phyloP scores from a whole-genome alignment of 2,113 vertebrate genomes.

The Hepsetus odoe region DNA sequence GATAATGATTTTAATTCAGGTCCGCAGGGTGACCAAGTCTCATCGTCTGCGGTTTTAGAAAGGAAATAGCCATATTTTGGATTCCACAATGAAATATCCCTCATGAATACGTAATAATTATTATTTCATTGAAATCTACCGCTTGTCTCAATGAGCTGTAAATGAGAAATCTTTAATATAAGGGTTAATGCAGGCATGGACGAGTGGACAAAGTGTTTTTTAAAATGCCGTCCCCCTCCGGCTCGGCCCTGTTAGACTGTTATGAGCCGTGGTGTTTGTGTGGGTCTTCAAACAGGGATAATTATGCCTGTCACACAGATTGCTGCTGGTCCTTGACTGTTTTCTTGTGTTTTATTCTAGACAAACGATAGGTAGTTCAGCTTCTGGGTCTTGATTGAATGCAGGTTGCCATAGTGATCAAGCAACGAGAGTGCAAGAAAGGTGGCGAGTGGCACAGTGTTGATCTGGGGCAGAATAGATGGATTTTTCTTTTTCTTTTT shows the following conservation, averaged over 20 bases:
- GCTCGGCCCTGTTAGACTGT: not conserved
- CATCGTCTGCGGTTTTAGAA: not conserved
- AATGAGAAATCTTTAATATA: too few relatives aligned
- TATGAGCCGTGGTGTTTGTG: not conserved
- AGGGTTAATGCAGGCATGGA: too few relatives aligned
- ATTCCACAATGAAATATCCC: not conserved
- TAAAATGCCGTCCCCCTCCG: not conserved
- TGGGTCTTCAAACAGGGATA: not conserved
- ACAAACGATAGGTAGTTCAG: not conserved
- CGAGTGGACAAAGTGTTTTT: too few relatives aligned
- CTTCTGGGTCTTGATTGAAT: not conserved
- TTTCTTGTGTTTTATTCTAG: not conserved
- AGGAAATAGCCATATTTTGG: not conserved
- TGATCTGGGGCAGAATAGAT: not conserved
- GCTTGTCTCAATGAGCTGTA: too few relatives aligned
- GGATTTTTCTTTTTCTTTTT: not conserved
- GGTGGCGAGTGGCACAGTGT: not conserved
- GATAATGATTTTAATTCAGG: not conserved
- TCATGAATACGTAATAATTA: too few relatives aligned
- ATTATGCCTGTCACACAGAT: not conserved
- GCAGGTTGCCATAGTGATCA: not conserved
- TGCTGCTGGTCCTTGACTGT: not conserved
- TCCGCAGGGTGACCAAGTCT: not conserved
- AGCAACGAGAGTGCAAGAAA: not conserved
- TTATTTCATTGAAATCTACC: too few relatives aligned